Evolutionary conservation across 2,797 vertebrate species (phyloP).

Genomic region (Euphonia xanthogaster): DNA sequence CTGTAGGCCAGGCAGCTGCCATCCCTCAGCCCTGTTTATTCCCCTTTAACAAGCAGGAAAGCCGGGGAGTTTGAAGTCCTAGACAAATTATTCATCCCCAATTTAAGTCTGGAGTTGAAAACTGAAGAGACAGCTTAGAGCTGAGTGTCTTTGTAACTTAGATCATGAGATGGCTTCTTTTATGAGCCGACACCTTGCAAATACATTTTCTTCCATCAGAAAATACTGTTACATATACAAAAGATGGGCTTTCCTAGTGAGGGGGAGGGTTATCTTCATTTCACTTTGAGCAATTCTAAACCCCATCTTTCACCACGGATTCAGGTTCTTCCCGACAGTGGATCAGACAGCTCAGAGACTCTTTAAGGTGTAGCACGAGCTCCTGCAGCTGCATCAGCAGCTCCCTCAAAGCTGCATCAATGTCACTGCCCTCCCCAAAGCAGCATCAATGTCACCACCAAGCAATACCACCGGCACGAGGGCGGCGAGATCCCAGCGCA

Average conservation of each 20-base stretch:
- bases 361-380: neutral
- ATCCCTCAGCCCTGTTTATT: neutral
- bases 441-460: neutral
- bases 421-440: neutral
- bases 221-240: neutral
- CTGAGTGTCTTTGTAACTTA: neutral
- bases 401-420: neutral
- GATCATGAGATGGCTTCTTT: neutral
- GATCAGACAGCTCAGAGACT: neutral
- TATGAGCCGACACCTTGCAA: neutral
- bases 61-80: neutral
- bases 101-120: neutral
- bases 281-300: neutral
- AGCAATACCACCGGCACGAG: neutral
- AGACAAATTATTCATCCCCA: neutral
- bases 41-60: neutral
- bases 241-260: neutral
- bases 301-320: neutral
- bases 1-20: neutral
- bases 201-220: neutral
- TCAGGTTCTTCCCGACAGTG: fast-evolving
- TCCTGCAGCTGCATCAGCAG: neutral
- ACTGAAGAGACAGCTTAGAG: neutral
- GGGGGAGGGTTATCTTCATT: neutral
- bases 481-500: neutral